Percentiles rank a stretch among this genome's conserved stretches.
These are phyloP conservation scores for Tromatobia lineatoria DNA, from an alignment of 2,888 invertebrate genomes.

Conservation along the genomic window DNA sequence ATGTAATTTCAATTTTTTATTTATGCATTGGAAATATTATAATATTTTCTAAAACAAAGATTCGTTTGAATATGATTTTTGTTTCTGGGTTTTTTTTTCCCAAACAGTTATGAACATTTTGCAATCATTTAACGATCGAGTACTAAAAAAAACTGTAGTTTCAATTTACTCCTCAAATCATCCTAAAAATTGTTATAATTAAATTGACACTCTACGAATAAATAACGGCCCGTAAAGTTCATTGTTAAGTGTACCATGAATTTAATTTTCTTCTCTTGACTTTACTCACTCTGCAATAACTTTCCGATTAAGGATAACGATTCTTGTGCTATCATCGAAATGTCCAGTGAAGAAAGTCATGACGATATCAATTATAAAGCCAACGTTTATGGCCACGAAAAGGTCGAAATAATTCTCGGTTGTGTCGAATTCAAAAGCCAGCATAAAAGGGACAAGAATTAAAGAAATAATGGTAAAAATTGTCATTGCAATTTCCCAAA, in stretches of 20 bases:
- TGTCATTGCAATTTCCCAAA: constrained; percentile 82
- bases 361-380: constrained; percentile 80
- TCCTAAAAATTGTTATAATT: constrained; percentile 7
- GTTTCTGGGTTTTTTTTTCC: neutral
- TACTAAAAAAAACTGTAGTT: neutral
- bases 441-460: constrained; percentile 78
- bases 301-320: constrained; percentile 78
- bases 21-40: no score
- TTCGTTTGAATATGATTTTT: neutral
- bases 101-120: neutral
- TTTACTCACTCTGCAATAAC: constrained; percentile 75
- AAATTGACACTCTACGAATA: constrained; percentile 19
- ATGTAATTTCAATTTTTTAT: no score
- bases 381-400: constrained; percentile 74
- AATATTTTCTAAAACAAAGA: neutral
- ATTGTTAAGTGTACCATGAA: neutral
- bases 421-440: constrained; percentile 77
- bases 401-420: constrained; percentile 68
- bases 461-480: constrained; percentile 77
- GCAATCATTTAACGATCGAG: neutral
- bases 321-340: constrained; percentile 77
- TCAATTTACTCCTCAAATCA: neutral
- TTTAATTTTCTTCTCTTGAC: neutral
- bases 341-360: constrained; percentile 83
- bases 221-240: neutral